phyloP scores from a whole-genome alignment of 2,797 vertebrate species.

The Pantherophis alleghaniensis region DNA sequence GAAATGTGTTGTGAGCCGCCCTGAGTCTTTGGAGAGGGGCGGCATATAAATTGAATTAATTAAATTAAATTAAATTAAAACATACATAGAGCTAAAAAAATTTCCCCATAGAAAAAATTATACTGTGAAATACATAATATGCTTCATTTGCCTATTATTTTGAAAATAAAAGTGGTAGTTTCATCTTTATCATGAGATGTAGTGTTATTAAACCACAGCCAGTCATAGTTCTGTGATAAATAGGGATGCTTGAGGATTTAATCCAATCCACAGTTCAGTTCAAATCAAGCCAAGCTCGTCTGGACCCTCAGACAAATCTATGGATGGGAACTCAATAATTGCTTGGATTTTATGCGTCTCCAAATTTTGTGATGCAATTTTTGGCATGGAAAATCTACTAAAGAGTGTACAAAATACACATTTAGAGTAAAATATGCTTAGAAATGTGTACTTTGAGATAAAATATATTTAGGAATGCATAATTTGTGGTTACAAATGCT shows the following conservation, averaged over 20 bases:
- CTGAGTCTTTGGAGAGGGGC: no score
- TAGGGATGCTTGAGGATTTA: background rate
- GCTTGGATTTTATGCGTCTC: background rate
- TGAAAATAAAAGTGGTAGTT: background rate
- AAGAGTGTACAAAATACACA: background rate
- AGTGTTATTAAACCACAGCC: background rate
- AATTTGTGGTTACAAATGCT: background rate
- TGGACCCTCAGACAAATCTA: background rate
- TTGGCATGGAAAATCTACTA: background rate
- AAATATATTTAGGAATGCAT: background rate
- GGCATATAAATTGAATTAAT: no score
- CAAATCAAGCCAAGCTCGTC: background rate
- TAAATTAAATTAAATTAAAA: background rate
- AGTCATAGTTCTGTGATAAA: background rate
- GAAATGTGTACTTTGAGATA: background rate
- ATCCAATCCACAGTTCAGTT: background rate
- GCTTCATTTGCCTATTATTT: background rate
- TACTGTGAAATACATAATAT: background rate
- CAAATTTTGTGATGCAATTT: background rate
- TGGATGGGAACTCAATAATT: background rate
- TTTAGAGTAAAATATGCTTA: background rate
- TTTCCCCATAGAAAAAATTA: background rate
- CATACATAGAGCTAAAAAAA: background rate
- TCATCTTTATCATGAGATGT: background rate
- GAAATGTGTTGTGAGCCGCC: no score